A percentile compares a stretch with the other conserved stretches of the same genome.
These are phyloP conservation scores for Chlamydotis undulata DNA, from an alignment of 2,113 vertebrate genomes.

Conservation along the genomic window DNA sequence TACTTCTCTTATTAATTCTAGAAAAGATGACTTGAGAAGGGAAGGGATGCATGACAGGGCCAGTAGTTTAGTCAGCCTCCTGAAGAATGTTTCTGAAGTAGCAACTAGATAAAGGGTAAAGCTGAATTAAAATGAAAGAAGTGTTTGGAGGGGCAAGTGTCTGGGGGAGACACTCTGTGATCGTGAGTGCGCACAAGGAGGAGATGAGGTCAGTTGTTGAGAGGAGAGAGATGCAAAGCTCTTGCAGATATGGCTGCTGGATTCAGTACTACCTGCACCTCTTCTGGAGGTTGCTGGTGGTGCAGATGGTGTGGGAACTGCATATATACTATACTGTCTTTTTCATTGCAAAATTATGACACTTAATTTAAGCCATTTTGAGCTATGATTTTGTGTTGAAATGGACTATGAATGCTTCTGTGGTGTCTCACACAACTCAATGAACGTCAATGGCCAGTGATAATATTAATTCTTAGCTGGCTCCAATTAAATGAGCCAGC, in stretches of 20 bases:
- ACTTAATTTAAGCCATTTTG: constrained; percentile 10
- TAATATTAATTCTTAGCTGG: not conserved
- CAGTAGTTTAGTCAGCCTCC: not conserved
- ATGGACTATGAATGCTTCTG: not conserved
- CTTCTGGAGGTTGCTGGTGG: not conserved
- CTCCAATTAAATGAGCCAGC: not conserved
- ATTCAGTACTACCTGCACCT: not conserved
- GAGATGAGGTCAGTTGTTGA: not conserved
- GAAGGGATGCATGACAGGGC: rapidly evolving
- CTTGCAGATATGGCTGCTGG: not conserved
- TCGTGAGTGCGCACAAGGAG: too few species aligned
- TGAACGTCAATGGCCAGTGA: not conserved
- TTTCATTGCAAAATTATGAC: not conserved
- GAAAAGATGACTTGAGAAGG: not conserved
- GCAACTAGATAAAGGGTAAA: not conserved
- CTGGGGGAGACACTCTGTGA: not conserved
- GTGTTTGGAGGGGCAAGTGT: not conserved
- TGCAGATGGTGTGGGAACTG: not conserved
- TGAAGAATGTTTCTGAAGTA: not conserved
- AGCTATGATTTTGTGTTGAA: constrained; percentile 4
- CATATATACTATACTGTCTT: not conserved
- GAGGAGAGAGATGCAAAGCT: not conserved
- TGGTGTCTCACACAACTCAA: not conserved
- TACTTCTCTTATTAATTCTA: not conserved
- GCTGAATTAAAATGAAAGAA: not conserved